Base-by-base conservation (phyloP, 2,888 invertebrate genomes). In the Lepidocyrtinus sp. region DNA sequence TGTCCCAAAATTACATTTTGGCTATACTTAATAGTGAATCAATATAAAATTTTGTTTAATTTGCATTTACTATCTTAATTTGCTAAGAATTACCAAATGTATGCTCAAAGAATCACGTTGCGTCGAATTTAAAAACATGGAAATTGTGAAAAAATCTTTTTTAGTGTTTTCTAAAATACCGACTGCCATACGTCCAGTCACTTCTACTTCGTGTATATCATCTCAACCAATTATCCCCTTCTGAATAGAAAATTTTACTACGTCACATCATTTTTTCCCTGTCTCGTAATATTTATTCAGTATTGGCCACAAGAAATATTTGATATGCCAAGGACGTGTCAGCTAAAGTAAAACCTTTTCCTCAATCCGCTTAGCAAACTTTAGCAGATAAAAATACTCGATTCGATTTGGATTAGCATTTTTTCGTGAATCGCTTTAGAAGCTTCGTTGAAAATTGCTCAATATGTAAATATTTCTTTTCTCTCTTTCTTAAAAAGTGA, bases 321-420 rank as follows among this genome's bases (percentile, higher is more conserved):
- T 50, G 50, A 50, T 50, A n/a, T 50, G 50, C 50, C 50, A 50
- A 50, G 17, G 50, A 50, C 17, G 50, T 50, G 50, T 50, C 50
- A 50, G 50, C 17, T 50, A 17, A 50, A 50, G 50, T 17, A 50
- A n/a, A 17, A 50, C 50, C 17, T 50, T 50, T 50, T 12, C 50
- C 17, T 12, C 17, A 50, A 50, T 50, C 50, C 50, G 50, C 50
- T 50, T 50, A 50, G n/a, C n/a, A n/a, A n/a, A n/a, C 50, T n/a
- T n/a, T n/a, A n/a, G 17, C 5, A 50, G 17, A 50, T 50, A 50
- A 50, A 50, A 50, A 50, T 50, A n/a, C 50, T 50, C 50, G 17
- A 7, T 50, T 50, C 36, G 2, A 50, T 50, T 50, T 17, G 50
- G 50, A 50, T 62, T 25, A 62, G 22, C 21, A 62, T 62, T 12